Evolutionary conservation across 2,113 vertebrate species (phyloP).

Genomic region (Lophius piscatorius): DNA sequence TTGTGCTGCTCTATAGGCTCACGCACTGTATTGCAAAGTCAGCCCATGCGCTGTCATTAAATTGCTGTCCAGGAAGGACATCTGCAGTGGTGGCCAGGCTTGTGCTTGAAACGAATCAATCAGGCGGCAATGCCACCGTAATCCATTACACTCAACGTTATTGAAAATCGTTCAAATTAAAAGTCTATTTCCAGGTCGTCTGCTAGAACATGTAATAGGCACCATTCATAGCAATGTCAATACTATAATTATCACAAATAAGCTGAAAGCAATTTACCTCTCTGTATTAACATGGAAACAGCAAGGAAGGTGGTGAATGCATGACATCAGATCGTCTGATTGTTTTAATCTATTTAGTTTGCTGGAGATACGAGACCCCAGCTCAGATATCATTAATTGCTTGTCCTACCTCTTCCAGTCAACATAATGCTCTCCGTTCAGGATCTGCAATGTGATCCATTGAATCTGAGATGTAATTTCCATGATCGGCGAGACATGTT

Average conservation of each 20-base stretch:
- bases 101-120: slow-evolving; percentile 73
- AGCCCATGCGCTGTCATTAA: slow-evolving; percentile 53
- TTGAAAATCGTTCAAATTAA: slow-evolving; percentile 77
- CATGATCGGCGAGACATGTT: slow-evolving; percentile 64
- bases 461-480: slow-evolving; percentile 66
- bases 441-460: slow-evolving; percentile 54
- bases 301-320: slow-evolving; percentile 26
- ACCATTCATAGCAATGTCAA: slow-evolving; percentile 66
- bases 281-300: slow-evolving; percentile 52
- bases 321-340: slow-evolving; percentile 56
- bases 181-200: slow-evolving; percentile 66
- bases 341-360: slow-evolving; percentile 73
- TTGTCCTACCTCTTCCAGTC: slow-evolving; percentile 63
- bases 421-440: slow-evolving; percentile 64
- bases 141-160: slow-evolving; percentile 69
- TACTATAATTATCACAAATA: slow-evolving; percentile 74
- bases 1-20: slow-evolving; percentile 29
- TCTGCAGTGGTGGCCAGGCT: slow-evolving; percentile 40
- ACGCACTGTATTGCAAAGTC: slow-evolving; percentile 49
- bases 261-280: slow-evolving; percentile 65
- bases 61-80: slow-evolving; percentile 48
- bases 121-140: slow-evolving; percentile 47
- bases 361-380: slow-evolving; percentile 61
- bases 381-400: slow-evolving; percentile 75
- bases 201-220: slow-evolving; percentile 63